phyloP scores from a whole-genome alignment of 1,140 invertebrate genomes.

The Adoxophyes honmai region DNA sequence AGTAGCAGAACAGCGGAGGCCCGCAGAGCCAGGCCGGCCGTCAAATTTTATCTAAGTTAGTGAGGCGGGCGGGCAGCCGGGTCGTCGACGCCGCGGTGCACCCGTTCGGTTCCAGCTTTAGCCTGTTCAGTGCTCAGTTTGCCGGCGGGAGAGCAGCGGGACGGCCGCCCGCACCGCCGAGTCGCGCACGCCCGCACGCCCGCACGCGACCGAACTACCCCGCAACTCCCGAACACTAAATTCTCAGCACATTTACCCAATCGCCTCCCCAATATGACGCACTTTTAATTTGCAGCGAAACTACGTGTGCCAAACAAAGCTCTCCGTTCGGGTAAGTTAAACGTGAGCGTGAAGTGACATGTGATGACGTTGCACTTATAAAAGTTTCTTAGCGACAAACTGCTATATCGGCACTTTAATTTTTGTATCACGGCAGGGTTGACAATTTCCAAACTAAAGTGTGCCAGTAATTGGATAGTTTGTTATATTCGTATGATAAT shows the following conservation, averaged over 20 bases:
- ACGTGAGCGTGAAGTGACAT: neutral
- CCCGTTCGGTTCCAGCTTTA: slow-evolving; percentile 40
- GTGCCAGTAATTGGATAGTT: too few relatives aligned
- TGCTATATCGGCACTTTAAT: neutral
- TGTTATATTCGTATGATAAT: too few relatives aligned
- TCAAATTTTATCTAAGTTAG: slow-evolving; percentile 23
- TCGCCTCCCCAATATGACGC: neutral
- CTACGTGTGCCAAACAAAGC: neutral
- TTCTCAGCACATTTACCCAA: neutral
- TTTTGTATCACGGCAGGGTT: neutral
- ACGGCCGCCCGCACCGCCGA: slow-evolving; percentile 31
- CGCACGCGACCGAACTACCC: neutral
- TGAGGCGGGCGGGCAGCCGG: slow-evolving; percentile 41
- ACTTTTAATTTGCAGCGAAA: neutral
- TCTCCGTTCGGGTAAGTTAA: neutral
- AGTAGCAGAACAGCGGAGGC: neutral
- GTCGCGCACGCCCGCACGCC: neutral
- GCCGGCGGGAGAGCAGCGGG: slow-evolving; percentile 33
- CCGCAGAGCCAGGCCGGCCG: neutral
- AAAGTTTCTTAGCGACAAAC: neutral
- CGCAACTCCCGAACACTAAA: slow-evolving; percentile 1
- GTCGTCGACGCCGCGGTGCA: slow-evolving; percentile 52
- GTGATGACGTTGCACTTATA: neutral
- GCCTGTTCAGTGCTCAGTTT: slow-evolving; percentile 38
- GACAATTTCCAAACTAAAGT: neutral